Evolutionary conservation across 2,113 vertebrate genomes (phyloP).

Genomic region (Zosterops pallidus): DNA sequence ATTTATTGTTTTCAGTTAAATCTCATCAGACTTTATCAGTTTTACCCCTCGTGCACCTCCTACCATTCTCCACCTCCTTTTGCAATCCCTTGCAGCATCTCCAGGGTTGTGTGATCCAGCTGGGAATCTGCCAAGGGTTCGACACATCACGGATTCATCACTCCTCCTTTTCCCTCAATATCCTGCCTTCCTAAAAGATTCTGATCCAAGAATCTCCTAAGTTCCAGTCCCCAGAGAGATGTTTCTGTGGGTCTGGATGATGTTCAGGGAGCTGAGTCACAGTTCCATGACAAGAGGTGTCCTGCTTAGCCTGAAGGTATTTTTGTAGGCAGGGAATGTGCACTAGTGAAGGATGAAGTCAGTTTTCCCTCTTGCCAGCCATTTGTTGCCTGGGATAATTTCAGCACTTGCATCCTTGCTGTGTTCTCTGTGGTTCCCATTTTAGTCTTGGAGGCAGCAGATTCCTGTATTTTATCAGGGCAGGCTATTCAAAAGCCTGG

Average conservation of each 20-base stretch:
- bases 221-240: rapidly evolving
- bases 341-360: background rate
- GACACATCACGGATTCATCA: rapidly evolving
- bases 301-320: background rate
- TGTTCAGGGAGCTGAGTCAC: background rate
- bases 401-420: background rate
- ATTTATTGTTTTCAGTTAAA: constrained; percentile 11
- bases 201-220: background rate
- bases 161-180: background rate
- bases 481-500: background rate
- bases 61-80: background rate
- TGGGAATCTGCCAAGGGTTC: background rate
- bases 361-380: background rate
- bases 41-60: background rate
- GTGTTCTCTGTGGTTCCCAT: background rate
- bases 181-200: background rate
- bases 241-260: background rate
- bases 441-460: background rate
- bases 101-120: background rate
- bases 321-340: background rate
- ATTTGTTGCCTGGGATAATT: background rate
- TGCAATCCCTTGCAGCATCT: background rate
- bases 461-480: background rate
- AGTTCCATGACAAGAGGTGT: background rate
- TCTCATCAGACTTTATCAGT: background rate